phyloP scores from a whole-genome alignment of 1,140 invertebrate species.

The Lasioglossum baleicum region DNA sequence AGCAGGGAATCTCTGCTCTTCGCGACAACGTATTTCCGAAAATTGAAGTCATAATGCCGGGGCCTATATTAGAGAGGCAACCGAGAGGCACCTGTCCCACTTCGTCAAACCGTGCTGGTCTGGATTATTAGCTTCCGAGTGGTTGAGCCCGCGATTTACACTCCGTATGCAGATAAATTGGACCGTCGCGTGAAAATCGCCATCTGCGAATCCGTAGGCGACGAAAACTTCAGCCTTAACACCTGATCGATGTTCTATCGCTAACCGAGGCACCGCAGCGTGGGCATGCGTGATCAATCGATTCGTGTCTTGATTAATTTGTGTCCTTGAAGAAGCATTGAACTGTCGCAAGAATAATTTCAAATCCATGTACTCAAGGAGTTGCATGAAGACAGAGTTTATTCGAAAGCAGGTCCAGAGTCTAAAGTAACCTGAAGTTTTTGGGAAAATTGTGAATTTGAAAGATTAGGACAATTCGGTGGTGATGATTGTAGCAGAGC shows the following conservation, averaged over 20 bases:
- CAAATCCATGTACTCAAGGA: too few relatives aligned
- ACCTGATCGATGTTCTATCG: too few relatives aligned
- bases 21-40: constrained; percentile 44
- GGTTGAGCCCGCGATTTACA: constrained; percentile 49
- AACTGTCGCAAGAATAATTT: too few relatives aligned
- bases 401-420: too few relatives aligned
- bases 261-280: too few relatives aligned
- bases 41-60: constrained; percentile 44
- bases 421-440: too few relatives aligned
- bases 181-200: constrained; percentile 34
- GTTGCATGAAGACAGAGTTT: too few relatives aligned
- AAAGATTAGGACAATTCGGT: not conserved
- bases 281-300: too few relatives aligned
- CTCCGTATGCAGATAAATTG: constrained; percentile 50
- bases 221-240: too few relatives aligned
- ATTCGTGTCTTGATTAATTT: too few relatives aligned
- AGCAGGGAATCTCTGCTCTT: constrained; percentile 17
- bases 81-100: constrained; percentile 40
- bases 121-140: constrained; percentile 56
- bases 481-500: not conserved
- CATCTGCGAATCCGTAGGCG: constrained; percentile 3
- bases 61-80: constrained; percentile 50
- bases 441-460: not conserved
- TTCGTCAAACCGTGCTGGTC: constrained; percentile 34
- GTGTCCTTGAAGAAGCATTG: too few relatives aligned